Percentiles rank a stretch among this genome's conserved stretches.
Conservation (phyloP, 2,113 vertebrate genomes). For the Oreochromis aureus region DNA sequence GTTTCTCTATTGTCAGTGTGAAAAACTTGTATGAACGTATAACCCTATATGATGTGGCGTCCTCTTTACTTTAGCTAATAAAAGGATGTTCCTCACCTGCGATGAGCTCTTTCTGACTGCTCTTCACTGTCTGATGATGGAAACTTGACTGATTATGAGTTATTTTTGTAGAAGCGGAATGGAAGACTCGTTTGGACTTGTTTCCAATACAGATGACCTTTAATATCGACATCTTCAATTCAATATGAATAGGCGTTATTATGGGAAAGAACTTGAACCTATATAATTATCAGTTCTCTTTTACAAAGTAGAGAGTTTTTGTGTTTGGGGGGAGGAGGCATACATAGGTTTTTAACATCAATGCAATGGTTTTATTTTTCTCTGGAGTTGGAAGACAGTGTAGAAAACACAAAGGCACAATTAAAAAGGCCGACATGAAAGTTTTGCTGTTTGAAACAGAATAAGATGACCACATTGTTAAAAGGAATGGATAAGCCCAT, state of each 20-base stretch:
- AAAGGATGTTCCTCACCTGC: slow-evolving; percentile 78
- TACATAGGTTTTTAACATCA: not conserved
- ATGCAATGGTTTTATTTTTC: not conserved
- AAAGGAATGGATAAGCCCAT: not conserved
- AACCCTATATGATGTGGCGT: slow-evolving; percentile 45
- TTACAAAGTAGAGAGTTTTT: not conserved
- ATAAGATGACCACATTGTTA: not conserved
- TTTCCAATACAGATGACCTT: not conserved
- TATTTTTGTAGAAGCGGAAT: not conserved
- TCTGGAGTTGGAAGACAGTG: not conserved
- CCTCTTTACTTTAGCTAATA: slow-evolving; percentile 88
- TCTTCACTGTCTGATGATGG: slow-evolving; percentile 20
- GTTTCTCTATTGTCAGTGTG: slow-evolving; percentile 73
- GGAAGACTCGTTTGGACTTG: not conserved
- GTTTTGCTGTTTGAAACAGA: not conserved
- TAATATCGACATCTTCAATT: not conserved
- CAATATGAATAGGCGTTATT: not conserved
- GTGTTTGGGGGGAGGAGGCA: not conserved
- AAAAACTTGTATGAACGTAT: slow-evolving; percentile 65
- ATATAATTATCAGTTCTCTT: not conserved
- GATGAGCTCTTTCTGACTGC: slow-evolving; percentile 34
- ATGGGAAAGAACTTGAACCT: not conserved
- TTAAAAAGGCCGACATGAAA: not conserved
- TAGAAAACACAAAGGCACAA: not conserved
- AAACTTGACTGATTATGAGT: not conserved